Conservation (phyloP, 2,797 vertebrate genomes). For the Spinibarbus caldwelli region DNA sequence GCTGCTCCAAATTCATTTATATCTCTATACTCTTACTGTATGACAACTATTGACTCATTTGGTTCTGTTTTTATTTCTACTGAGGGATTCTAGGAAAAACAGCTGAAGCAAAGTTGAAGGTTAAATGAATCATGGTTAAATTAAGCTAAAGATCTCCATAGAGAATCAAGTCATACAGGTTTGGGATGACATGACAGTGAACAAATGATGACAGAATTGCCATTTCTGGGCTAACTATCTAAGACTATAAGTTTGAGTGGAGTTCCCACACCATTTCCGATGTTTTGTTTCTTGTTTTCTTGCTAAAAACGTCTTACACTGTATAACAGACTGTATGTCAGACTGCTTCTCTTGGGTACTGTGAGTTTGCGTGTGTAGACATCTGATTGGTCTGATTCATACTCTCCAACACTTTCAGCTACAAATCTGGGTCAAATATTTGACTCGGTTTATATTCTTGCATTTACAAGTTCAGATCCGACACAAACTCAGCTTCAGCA, state of each 20-base stretch:
- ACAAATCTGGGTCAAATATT: constrained; percentile 50
- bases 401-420: constrained; percentile 21
- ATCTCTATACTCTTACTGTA: not conserved
- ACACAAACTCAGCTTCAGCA: constrained; percentile 12
- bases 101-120: not conserved
- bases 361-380: not conserved
- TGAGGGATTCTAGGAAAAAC: not conserved
- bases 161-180: not conserved
- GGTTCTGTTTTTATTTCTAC: not conserved
- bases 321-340: not conserved
- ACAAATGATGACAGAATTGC: not conserved
- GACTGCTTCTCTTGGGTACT: not conserved
- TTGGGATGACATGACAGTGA: not conserved
- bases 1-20: not conserved
- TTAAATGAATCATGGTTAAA: not conserved
- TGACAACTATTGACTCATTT: not conserved
- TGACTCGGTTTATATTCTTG: not conserved
- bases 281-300: not conserved
- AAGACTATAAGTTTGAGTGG: not conserved
- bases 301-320: not conserved
- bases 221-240: not conserved
- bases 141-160: not conserved
- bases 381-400: constrained; percentile 10
- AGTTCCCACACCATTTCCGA: not conserved
- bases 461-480: not conserved